Evolutionary conservation across 2,113 vertebrate species (phyloP), one percentile per base, ranked within the genome.

Genomic region (Anarhynchus alexandrinus): DNA sequence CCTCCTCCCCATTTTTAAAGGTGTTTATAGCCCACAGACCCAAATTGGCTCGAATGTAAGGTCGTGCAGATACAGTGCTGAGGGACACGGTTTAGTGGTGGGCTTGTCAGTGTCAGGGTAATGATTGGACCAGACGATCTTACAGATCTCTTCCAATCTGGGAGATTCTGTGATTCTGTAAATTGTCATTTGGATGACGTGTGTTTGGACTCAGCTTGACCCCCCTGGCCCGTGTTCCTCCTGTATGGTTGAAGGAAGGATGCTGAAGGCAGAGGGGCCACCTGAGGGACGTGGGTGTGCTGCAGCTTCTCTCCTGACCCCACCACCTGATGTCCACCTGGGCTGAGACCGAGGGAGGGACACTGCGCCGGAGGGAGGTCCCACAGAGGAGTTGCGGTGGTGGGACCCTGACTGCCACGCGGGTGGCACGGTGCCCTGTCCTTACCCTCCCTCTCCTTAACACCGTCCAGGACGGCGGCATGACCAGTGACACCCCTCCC

Each of bases 211-310:
- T 74, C 8, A 4, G 51, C 11, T 11, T 47, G 79, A 58, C 4
- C 4, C 1, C 8, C 27, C 29, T 15, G 29, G 40, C 13, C 43
- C 42, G 12, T 5, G 0, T 1, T 32, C 19, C 61, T 81, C 6
- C 32, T 55, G 5, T 3, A 1, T 1, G 58, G 40, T 8, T 2
- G 7, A 38, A 57, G 14, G 9, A 12, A 38, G 42, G 62, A 27
- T 51, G 43, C 29, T 26, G 61, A 34, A 32, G 61, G 23, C 29
- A 61, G 74, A 59, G 38, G 40, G 2, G 1, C 10, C 21, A 1
- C 1, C 0, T 0, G 36, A 38, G 36, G 30, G 30, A 5, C 0
- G 2, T 6, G 62, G 14, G 19, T 7, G 57, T n/a, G 42, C 52
- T 79, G 72, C 61, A 82, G 45, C 40, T 51, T 12, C 43, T 34